Conservation (phyloP, 2,888 invertebrate species). For the Quadroppia sp. region DNA sequence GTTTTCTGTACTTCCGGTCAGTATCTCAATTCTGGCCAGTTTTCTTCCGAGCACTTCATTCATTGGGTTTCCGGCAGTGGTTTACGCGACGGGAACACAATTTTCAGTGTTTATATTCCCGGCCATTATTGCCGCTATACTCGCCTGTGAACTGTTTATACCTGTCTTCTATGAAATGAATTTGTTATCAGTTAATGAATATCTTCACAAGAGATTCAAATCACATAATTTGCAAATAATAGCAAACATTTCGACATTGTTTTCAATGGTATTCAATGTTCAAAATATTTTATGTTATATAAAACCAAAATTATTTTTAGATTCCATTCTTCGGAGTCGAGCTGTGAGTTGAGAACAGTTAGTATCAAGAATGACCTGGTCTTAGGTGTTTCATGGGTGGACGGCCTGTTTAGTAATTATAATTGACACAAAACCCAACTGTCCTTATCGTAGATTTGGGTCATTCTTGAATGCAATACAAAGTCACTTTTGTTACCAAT, state of each 20-base stretch:
- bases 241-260: slow-evolving; percentile 13
- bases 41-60: slow-evolving; percentile 52
- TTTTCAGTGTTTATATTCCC: slow-evolving; percentile 44
- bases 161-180: slow-evolving; percentile 51
- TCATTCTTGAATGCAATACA: not conserved
- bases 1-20: slow-evolving; percentile 53
- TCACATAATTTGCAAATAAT: slow-evolving; percentile 14
- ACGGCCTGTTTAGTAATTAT: not conserved
- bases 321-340: slow-evolving; percentile 29
- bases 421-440: not conserved
- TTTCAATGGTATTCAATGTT: not conserved
- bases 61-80: slow-evolving; percentile 51
- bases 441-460: not conserved
- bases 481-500: too few species aligned
- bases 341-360: not conserved
- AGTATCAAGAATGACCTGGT: not conserved
- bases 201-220: slow-evolving; percentile 15
- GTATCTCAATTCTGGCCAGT: slow-evolving; percentile 52
- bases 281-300: not conserved
- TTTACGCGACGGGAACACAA: slow-evolving; percentile 50
- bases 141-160: slow-evolving; percentile 50
- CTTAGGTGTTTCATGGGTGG: not conserved
- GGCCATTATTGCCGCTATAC: slow-evolving; percentile 48
- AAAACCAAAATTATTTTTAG: not conserved
- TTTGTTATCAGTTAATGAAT: slow-evolving; percentile 51